Evolutionary conservation across 2,797 vertebrate species (phyloP).

Genomic region (Pogoniulus pusillus): DNA sequence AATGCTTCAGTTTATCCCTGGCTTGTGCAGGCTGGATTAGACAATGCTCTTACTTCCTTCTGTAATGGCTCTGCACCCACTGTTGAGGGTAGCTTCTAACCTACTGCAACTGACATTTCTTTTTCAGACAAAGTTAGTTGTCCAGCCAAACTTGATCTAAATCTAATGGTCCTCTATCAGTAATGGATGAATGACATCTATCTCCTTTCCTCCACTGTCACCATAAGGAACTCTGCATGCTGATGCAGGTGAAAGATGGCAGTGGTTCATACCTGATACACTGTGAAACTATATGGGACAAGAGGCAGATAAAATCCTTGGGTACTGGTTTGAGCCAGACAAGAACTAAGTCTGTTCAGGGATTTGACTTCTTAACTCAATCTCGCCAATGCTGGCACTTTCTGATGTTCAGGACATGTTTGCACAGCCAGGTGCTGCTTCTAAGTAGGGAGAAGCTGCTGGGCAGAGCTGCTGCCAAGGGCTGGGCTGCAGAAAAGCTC

Average conservation of each 20-base stretch:
- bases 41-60: background rate
- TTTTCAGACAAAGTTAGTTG: background rate
- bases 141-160: background rate
- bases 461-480: no score
- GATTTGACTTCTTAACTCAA: no score
- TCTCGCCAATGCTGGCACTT: no score
- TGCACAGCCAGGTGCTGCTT: no score
- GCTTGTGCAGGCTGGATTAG: background rate
- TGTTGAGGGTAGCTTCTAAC: background rate
- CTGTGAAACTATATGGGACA: no score
- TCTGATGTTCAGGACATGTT: no score
- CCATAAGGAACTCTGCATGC: fast-evolving
- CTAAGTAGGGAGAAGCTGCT: no score
- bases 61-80: background rate
- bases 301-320: background rate
- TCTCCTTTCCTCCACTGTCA: background rate
- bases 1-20: background rate
- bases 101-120: background rate
- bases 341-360: no score
- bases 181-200: fast-evolving
- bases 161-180: background rate
- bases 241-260: background rate
- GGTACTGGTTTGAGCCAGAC: no score
- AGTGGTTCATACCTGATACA: background rate
- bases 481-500: no score